phyloP scores from a whole-genome alignment of 1,140 invertebrate genomes.

The Pollicipes pollicipes region DNA sequence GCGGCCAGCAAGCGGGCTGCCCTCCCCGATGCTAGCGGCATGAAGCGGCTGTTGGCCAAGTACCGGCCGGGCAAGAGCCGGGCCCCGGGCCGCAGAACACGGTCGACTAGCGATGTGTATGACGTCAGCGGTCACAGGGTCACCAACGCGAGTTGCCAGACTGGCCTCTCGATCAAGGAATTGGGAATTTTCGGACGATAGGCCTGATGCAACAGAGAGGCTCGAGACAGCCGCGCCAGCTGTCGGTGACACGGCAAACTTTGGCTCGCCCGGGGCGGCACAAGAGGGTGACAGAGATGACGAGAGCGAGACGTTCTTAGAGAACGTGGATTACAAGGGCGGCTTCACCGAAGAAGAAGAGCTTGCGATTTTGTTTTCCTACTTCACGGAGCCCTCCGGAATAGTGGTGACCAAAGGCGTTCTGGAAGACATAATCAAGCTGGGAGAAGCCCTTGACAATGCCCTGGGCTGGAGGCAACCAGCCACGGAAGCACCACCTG shows the following conservation, averaged over 20 bases:
- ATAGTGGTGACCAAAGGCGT: neutral
- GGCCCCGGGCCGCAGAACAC: too few species aligned
- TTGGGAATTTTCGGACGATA: too few species aligned
- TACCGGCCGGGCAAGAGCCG: too few species aligned
- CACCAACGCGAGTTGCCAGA: too few species aligned
- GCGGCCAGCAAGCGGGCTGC: neutral
- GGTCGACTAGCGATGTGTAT: too few species aligned
- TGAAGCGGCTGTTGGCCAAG: too few species aligned
- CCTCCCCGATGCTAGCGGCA: too few species aligned
- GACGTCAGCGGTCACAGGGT: too few species aligned
- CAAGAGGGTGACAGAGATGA: neutral
- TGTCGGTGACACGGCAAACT: neutral
- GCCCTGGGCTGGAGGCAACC: too few species aligned
- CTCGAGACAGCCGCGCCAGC: neutral
- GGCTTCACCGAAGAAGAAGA: neutral
- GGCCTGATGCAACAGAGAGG: too few species aligned
- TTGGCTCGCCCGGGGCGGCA: neutral
- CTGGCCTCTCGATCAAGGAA: too few species aligned
- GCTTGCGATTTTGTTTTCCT: neutral
- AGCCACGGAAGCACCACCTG: too few species aligned
- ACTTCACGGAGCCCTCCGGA: neutral
- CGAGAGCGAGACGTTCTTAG: neutral
- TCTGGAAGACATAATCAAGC: neutral
- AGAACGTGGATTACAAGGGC: neutral
- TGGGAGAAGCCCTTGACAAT: neutral